Conservation (phyloP, 2,797 vertebrate species). For the Momotus momota region DNA sequence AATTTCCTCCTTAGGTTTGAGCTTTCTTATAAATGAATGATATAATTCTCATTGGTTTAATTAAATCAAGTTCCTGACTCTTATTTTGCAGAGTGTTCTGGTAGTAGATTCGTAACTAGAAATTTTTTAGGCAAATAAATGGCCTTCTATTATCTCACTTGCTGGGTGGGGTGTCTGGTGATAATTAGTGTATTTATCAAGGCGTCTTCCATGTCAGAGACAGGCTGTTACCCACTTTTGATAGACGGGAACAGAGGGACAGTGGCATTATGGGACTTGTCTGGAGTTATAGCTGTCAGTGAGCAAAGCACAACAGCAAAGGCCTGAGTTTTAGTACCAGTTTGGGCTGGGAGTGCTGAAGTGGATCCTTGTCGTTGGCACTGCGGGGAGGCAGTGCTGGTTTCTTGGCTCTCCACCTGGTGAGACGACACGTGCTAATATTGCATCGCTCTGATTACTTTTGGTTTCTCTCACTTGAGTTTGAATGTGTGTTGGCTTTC, state of each 20-base stretch:
- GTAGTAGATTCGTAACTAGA: background rate
- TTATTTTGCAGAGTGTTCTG: slow-evolving; percentile 1
- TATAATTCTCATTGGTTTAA: background rate
- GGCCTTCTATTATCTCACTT: background rate
- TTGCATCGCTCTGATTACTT: background rate
- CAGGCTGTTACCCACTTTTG: background rate
- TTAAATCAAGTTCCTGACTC: background rate
- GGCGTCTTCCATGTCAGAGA: background rate
- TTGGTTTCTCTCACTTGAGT: background rate
- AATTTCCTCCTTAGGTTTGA: background rate
- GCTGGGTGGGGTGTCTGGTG: background rate
- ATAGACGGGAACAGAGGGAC: background rate
- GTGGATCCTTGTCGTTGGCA: background rate
- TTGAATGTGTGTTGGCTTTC: background rate
- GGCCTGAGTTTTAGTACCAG: background rate
- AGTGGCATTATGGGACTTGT: background rate
- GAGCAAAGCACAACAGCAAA: background rate
- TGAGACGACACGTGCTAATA: background rate
- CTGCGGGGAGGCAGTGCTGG: accelerated
- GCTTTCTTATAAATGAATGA: background rate
- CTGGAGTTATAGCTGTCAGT: background rate
- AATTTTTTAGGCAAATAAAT: background rate
- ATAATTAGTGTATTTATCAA: slow-evolving; percentile 30
- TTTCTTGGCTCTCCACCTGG: background rate
- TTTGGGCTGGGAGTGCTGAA: background rate